A percentile compares a stretch with the other conserved stretches of the same genome.
Conservation (phyloP, 2,888 invertebrate species). For the Agonum fuliginosum region DNA sequence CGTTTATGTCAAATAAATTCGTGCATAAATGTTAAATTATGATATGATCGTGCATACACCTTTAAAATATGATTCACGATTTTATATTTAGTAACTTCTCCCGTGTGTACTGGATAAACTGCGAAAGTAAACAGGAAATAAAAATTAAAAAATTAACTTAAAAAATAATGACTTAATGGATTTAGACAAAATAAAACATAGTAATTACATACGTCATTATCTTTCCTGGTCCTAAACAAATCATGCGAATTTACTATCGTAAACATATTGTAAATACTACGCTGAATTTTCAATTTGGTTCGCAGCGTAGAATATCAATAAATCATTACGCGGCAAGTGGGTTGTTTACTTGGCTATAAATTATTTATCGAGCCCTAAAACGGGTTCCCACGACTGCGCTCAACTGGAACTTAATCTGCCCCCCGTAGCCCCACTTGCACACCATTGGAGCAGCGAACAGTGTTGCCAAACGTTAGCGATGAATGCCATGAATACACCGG, state of each 20-base stretch:
- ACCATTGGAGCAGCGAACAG: background rate
- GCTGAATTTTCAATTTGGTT: slow-evolving; percentile 27
- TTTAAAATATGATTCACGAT: too few species aligned
- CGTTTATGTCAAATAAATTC: too few species aligned
- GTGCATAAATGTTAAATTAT: too few species aligned
- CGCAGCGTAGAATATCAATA: slow-evolving; percentile 44
- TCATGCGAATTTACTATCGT: slow-evolving; percentile 8
- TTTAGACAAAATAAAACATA: too few species aligned
- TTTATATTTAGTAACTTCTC: too few species aligned
- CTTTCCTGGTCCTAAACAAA: slow-evolving; percentile 35
- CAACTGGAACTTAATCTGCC: slow-evolving; percentile 26
- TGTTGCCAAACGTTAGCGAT: background rate
- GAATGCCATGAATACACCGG: background rate
- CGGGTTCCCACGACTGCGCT: slow-evolving; percentile 37
- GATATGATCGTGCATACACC: too few species aligned
- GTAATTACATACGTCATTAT: too few species aligned
- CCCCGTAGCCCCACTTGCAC: background rate
- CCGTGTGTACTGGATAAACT: too few species aligned
- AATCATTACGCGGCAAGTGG: slow-evolving; percentile 48
- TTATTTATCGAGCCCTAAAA: slow-evolving; percentile 49
- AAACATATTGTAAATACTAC: slow-evolving; percentile 30
- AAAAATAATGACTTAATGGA: too few species aligned
- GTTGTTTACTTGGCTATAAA: slow-evolving; percentile 55
- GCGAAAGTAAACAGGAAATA: too few species aligned
- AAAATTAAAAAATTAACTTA: too few species aligned